Conservation (phyloP, 2,888 invertebrate genomes). For the Erpobdella octoculata region DNA sequence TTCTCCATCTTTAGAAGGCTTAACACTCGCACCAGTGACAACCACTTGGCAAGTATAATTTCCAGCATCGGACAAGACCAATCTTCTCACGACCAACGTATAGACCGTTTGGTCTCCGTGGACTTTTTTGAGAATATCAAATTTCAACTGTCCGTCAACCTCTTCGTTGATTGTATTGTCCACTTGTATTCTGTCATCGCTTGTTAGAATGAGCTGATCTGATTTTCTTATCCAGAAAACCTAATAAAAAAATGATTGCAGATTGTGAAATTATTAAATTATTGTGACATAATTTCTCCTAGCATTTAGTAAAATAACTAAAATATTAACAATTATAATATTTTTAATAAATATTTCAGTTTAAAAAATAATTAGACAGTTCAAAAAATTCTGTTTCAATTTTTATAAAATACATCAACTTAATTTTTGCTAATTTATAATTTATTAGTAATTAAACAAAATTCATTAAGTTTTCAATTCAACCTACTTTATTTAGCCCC, state of each 20-base stretch:
- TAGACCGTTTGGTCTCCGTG: slow-evolving; percentile 31
- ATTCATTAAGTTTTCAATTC: neutral
- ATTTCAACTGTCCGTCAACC: slow-evolving; percentile 36
- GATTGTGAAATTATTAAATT: neutral
- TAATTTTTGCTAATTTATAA: neutral
- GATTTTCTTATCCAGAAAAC: slow-evolving; percentile 35
- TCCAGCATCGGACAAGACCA: slow-evolving; percentile 37
- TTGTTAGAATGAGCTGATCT: slow-evolving; percentile 28
- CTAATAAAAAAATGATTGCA: slow-evolving; percentile 20
- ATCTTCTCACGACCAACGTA: slow-evolving; percentile 33
- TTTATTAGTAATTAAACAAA: neutral
- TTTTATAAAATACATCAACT: neutral
- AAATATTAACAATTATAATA: neutral
- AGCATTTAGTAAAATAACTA: neutral
- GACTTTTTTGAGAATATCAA: slow-evolving; percentile 29
- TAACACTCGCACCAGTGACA: slow-evolving; percentile 26
- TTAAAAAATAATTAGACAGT: neutral
- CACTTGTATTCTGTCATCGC: slow-evolving; percentile 34
- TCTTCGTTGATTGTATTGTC: slow-evolving; percentile 33
- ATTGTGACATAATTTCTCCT: neutral
- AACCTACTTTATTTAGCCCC: slow-evolving; percentile 32
- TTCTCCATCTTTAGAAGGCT: slow-evolving; percentile 33
- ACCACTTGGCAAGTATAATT: slow-evolving; percentile 34
- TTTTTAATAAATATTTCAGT: neutral
- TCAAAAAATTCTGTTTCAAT: neutral